These are phyloP conservation scores for Fopius arisanus DNA, from an alignment of 1,140 invertebrate species.

Conservation along the genomic window DNA sequence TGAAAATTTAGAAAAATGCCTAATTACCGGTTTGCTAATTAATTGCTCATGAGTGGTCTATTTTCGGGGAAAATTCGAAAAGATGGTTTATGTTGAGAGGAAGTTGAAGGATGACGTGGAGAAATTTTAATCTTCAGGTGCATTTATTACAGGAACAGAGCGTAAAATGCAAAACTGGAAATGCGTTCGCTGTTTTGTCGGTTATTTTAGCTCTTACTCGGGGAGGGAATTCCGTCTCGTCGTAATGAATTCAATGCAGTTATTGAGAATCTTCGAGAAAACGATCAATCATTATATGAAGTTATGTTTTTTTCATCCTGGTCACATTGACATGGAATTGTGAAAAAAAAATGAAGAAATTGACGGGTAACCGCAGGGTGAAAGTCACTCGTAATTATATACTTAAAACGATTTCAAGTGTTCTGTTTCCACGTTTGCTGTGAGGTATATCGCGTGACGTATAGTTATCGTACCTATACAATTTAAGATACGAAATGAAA, in stretches of 20 bases:
- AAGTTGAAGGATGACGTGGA: too few species aligned
- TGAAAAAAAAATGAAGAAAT: background rate
- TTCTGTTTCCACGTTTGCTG: slow-evolving; percentile 14
- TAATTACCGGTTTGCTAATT: too few species aligned
- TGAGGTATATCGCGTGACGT: slow-evolving; percentile 11
- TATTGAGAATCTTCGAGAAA: background rate
- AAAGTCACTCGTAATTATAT: slow-evolving; percentile 9
- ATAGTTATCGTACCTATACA: slow-evolving; percentile 8
- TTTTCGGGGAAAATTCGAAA: too few species aligned
- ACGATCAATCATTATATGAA: background rate
- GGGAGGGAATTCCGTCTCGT: background rate
- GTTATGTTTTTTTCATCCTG: background rate
- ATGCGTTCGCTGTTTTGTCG: background rate
- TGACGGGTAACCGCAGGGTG: slow-evolving; percentile 9
- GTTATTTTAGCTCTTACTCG: background rate
- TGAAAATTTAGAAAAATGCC: background rate
- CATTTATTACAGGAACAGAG: background rate
- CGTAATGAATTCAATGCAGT: background rate
- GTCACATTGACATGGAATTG: background rate
- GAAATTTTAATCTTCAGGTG: background rate
- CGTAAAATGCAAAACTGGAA: background rate
- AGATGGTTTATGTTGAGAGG: too few species aligned
- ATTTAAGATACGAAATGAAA: background rate
- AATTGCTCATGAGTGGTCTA: too few species aligned
- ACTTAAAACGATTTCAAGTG: slow-evolving; percentile 15